phyloP scores from a whole-genome alignment of 2,113 vertebrate genomes.

The Hippocampus zosterae region DNA sequence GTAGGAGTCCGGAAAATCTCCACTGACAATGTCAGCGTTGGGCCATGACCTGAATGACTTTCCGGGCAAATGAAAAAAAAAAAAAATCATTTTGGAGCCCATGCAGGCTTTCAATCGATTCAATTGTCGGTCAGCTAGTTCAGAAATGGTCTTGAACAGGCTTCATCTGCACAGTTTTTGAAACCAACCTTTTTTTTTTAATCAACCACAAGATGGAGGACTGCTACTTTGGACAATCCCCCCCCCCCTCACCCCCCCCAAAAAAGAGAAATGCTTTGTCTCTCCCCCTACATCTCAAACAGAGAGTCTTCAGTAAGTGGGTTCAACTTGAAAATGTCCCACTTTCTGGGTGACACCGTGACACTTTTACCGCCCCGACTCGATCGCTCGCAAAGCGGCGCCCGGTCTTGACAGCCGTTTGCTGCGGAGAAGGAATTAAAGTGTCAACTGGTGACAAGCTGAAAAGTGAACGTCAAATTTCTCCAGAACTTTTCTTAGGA shows the following conservation, averaged over 20 bases:
- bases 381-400: background rate
- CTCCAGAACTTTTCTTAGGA: background rate
- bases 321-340: background rate
- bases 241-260: no score
- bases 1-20: conserved; percentile 4
- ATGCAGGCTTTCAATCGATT: background rate
- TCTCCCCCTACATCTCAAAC: background rate
- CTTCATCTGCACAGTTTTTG: background rate
- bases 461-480: conserved; percentile 4
- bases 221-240: background rate
- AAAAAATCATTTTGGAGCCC: background rate
- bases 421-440: conserved; percentile 28
- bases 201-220: background rate
- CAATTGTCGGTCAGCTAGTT: background rate
- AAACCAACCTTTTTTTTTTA: background rate
- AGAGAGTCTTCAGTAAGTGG: background rate
- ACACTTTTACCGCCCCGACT: background rate
- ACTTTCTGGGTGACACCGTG: background rate
- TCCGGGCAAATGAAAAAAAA: background rate
- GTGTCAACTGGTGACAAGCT: conserved; percentile 20
- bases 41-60: background rate
- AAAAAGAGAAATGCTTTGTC: background rate
- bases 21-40: background rate
- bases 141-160: background rate
- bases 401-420: conserved; percentile 19